These are phyloP conservation scores for Congeria kusceri DNA, from an alignment of 2,888 invertebrate species.

Conservation along the genomic window DNA sequence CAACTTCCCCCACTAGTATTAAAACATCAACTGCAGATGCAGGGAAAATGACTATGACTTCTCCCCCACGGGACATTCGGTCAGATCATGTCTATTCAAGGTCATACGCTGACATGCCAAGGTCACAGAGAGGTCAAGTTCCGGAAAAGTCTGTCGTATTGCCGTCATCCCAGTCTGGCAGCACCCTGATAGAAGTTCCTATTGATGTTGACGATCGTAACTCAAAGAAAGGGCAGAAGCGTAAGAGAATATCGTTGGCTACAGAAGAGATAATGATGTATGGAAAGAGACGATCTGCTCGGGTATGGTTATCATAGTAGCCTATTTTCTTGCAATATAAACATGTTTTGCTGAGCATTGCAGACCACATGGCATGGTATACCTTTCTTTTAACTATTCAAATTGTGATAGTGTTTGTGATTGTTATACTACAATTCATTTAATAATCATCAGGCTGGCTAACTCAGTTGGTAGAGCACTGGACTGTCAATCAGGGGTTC, in stretches of 20 bases:
- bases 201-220: constrained; percentile 52
- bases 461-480: no score
- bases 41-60: neutral
- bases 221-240: constrained; percentile 56
- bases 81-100: constrained; percentile 53
- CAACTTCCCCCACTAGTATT: no score
- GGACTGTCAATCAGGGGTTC: no score
- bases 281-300: constrained; percentile 80
- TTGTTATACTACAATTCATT: no score
- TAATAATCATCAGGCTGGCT: no score
- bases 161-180: constrained; percentile 8
- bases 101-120: constrained; percentile 32
- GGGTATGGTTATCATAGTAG: constrained; percentile 76
- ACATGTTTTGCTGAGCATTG: no score
- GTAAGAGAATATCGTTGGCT: constrained; percentile 57
- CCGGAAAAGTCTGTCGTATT: constrained; percentile 13
- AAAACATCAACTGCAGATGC: no score
- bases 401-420: no score
- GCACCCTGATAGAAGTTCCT: constrained; percentile 29
- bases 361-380: no score
- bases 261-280: constrained; percentile 66
- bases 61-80: neutral
- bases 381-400: no score
- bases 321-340: no score
- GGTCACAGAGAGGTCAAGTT: neutral